These are phyloP conservation scores for Embidobia sp. DNA, from an alignment of 2,888 invertebrate genomes.

Conservation along the genomic window DNA sequence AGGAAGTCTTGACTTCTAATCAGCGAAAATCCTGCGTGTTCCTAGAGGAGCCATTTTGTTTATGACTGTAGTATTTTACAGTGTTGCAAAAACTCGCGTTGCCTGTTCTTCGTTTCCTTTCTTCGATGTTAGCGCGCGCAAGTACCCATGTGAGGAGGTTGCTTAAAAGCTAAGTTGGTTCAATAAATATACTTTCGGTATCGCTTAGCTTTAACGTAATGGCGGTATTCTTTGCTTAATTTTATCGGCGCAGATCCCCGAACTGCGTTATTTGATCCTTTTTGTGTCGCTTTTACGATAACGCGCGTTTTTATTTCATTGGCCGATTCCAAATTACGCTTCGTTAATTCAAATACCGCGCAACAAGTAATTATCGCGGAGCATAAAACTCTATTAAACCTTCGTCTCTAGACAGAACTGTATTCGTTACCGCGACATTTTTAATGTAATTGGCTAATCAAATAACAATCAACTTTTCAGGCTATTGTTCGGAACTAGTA, in stretches of 20 bases:
- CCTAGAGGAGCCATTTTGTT: conserved; percentile 30
- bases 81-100: conserved; percentile 27
- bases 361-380: conserved; percentile 17
- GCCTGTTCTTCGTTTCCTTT: conserved; percentile 28
- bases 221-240: conserved; percentile 39
- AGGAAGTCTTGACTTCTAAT: conserved; percentile 11
- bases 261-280: conserved; percentile 42
- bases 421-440: no score
- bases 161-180: conserved; percentile 60
- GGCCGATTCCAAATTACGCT: conserved; percentile 13
- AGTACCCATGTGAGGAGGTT: conserved; percentile 45
- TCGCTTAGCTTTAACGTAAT: conserved; percentile 54
- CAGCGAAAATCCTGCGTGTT: conserved; percentile 32
- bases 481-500: no score
- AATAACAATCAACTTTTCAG: no score
- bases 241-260: conserved; percentile 38
- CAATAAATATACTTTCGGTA: conserved; percentile 62
- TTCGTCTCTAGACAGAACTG: no score
- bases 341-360: conserved; percentile 1
- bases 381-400: conserved; percentile 13
- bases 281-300: conserved; percentile 43
- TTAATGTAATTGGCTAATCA: no score
- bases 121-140: conserved; percentile 20
- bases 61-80: conserved; percentile 35
- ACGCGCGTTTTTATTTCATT: conserved; percentile 20